Conservation (phyloP, 1,140 invertebrate genomes). For the Ptiloglossa arizonensis region DNA sequence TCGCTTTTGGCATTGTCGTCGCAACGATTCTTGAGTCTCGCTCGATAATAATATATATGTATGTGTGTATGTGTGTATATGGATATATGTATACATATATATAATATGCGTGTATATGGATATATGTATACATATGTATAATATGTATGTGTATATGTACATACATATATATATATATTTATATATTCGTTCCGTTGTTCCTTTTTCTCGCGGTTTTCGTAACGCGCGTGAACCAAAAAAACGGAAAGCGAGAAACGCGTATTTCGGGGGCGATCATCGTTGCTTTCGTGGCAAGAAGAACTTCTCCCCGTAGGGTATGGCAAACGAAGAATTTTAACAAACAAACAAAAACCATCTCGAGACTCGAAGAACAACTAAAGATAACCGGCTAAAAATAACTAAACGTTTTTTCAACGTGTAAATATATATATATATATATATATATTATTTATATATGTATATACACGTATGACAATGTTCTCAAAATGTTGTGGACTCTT, state of each 20-base stretch:
- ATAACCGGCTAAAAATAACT: not conserved
- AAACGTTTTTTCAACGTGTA: not conserved
- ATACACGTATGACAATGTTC: not conserved
- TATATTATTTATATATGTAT: too few species aligned
- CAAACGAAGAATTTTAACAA: too few species aligned
- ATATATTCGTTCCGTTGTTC: constrained; percentile 10
- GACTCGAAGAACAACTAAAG: not conserved
- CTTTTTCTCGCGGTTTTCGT: not conserved
- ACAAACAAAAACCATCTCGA: not conserved
- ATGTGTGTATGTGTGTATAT: too few species aligned
- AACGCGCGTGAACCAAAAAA: not conserved
- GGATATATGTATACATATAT: too few species aligned
- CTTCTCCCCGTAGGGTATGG: not conserved
- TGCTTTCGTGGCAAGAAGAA: not conserved
- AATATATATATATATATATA: too few species aligned
- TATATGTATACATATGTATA: too few species aligned
- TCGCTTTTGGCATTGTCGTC: not conserved
- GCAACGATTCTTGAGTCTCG: not conserved
- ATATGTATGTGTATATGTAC: too few species aligned
- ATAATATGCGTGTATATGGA: too few species aligned
- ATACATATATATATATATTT: too few species aligned
- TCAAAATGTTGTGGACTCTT: not conserved
- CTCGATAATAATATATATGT: not conserved
- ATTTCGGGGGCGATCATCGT: not conserved
- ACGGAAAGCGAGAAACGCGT: not conserved